These are phyloP conservation scores for Tachina lurida DNA, from an alignment of 2,888 invertebrate genomes.

Conservation along the genomic window DNA sequence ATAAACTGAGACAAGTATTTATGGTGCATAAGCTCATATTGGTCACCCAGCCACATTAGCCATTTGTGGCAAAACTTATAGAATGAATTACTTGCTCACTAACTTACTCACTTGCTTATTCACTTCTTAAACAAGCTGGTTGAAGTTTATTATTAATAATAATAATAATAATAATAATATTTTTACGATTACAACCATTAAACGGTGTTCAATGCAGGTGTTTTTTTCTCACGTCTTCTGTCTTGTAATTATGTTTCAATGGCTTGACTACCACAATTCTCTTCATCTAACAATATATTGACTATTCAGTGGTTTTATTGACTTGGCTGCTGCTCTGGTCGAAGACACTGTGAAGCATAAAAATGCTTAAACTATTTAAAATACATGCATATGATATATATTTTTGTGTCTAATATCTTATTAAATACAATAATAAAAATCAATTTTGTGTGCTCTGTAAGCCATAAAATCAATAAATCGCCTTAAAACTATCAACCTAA, in stretches of 20 bases:
- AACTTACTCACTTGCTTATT: conserved; percentile 19
- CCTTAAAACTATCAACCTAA: conserved; percentile 43
- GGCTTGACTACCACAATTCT: conserved; percentile 30
- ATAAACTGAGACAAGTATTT: conserved; percentile 47
- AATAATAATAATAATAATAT: conserved; percentile 22
- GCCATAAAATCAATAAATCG: conserved; percentile 69
- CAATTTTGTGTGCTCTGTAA: conserved; percentile 62
- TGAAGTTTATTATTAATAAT: not conserved
- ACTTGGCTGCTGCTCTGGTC: conserved; percentile 3
- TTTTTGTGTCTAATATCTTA: conserved; percentile 69
- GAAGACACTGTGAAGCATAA: conserved; percentile 41
- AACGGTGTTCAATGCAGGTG: conserved; percentile 68
- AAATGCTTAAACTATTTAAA: conserved; percentile 41
- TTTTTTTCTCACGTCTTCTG: conserved; percentile 72
- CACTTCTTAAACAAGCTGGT: conserved; percentile 10
- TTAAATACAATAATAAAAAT: conserved; percentile 70
- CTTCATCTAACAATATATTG: not conserved
- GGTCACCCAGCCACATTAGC: conserved; percentile 55
- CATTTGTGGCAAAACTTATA: conserved; percentile 12
- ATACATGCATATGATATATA: conserved; percentile 61
- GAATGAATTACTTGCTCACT: conserved; percentile 26
- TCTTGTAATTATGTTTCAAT: conserved; percentile 59
- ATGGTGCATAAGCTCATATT: conserved; percentile 45
- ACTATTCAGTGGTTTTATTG: not conserved
- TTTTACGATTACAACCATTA: conserved; percentile 49